Percentiles rank a stretch among this genome's conserved stretches.
phyloP scores from a whole-genome alignment of 2,797 vertebrate species.

The Danio aesculapii region DNA sequence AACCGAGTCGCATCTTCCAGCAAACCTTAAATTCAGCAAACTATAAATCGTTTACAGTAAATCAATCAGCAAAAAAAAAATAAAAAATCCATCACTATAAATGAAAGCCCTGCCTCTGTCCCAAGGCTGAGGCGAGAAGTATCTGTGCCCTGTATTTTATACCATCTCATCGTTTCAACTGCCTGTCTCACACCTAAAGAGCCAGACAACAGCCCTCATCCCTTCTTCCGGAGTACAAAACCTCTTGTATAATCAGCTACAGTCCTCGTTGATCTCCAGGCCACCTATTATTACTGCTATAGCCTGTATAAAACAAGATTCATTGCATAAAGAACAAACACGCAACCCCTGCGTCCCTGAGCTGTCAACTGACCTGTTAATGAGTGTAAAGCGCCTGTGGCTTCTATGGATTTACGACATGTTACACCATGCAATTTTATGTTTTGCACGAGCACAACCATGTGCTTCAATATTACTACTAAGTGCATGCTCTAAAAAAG shows the following conservation, averaged over 20 bases:
- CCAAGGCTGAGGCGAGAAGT: constrained; percentile 68
- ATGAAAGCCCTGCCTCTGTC: constrained; percentile 73
- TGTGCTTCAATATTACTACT: background rate
- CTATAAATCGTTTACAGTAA: constrained; percentile 52
- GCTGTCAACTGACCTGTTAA: constrained; percentile 46
- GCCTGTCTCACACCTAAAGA: constrained; percentile 25
- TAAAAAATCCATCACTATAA: constrained; percentile 70
- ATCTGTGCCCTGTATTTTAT: background rate
- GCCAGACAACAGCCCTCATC: constrained; percentile 63
- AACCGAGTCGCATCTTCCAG: constrained; percentile 62
- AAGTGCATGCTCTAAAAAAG: background rate
- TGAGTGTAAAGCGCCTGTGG: constrained; percentile 36
- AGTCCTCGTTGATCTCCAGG: constrained; percentile 18
- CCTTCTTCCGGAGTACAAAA: constrained; percentile 25
- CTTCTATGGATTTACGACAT: constrained; percentile 46
- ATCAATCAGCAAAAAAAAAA: constrained; percentile 65
- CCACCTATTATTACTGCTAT: constrained; percentile 12
- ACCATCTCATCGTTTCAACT: background rate
- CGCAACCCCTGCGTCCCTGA: constrained; percentile 25
- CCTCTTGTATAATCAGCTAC: background rate
- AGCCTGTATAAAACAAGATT: constrained; percentile 23
- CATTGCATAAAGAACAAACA: constrained; percentile 27
- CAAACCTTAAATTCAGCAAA: constrained; percentile 49
- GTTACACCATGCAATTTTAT: constrained; percentile 30
- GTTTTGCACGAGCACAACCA: constrained; percentile 20